Conservation (phyloP, 2,797 vertebrate species). For the Cirrhinus mrigala region DNA sequence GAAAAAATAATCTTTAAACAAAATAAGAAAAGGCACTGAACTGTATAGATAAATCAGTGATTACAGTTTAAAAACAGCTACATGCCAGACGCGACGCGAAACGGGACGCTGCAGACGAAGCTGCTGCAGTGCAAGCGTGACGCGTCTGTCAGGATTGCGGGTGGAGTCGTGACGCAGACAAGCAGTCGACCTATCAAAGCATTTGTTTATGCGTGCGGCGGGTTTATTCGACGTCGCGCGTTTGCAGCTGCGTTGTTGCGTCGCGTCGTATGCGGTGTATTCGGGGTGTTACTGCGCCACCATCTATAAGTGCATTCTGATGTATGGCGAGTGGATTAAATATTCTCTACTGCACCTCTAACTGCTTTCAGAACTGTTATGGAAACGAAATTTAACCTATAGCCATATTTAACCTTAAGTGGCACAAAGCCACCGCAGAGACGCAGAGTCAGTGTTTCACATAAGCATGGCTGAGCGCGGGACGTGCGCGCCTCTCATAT, state of each 20-base stretch:
- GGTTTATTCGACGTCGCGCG: background rate
- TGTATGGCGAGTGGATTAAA: background rate
- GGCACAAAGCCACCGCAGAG: background rate
- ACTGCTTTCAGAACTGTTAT: background rate
- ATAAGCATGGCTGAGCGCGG: background rate
- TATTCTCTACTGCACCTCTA: background rate
- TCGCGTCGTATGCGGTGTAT: background rate
- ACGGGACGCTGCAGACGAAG: background rate
- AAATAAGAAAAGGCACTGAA: background rate
- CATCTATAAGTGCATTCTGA: background rate
- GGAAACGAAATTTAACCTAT: background rate
- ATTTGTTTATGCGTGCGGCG: slow-evolving; percentile 9
- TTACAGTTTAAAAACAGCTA: background rate
- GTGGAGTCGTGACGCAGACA: background rate
- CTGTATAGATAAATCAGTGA: background rate
- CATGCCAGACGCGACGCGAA: background rate
- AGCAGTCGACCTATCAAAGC: background rate
- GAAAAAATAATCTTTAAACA: background rate
- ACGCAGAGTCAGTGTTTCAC: background rate
- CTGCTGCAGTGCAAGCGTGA: background rate
- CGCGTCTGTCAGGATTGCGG: background rate
- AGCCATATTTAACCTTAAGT: background rate
- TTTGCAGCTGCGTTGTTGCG: background rate
- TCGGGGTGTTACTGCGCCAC: slow-evolving; percentile 1
- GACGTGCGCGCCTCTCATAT: background rate